These are phyloP conservation scores for Amblyjoppa proteus DNA, from an alignment of 2,888 invertebrate genomes.

Conservation along the genomic window DNA sequence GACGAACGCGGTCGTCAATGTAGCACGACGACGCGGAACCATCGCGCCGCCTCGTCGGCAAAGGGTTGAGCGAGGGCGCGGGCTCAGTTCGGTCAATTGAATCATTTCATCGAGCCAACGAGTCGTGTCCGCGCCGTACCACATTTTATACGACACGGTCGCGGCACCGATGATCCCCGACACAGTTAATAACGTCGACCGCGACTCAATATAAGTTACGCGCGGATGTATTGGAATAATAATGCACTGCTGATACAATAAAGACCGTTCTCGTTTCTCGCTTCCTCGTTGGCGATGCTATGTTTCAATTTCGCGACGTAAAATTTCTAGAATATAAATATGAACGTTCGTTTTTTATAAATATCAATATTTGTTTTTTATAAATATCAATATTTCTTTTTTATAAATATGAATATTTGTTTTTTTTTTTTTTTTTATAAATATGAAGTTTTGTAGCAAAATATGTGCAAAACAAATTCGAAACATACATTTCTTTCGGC, in stretches of 20 bases:
- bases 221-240: neutral
- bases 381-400: too few relatives aligned
- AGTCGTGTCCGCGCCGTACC: constrained; percentile 72
- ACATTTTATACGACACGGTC: constrained; percentile 72
- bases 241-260: neutral
- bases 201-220: constrained; percentile 43
- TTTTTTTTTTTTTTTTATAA: too few relatives aligned
- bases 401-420: too few relatives aligned
- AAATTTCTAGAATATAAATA: too few relatives aligned
- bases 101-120: constrained; percentile 74
- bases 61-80: constrained; percentile 46
- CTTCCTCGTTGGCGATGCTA: neutral
- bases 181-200: constrained; percentile 67
- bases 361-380: too few relatives aligned
- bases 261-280: neutral
- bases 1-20: constrained; percentile 43
- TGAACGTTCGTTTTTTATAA: too few relatives aligned
- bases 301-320: neutral
- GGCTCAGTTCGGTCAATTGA: constrained; percentile 58
- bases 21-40: constrained; percentile 54
- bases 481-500: too few relatives aligned
- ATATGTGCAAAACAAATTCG: too few relatives aligned
- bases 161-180: constrained; percentile 59
- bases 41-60: constrained; percentile 58
- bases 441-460: too few relatives aligned